Evolutionary conservation across 1,140 invertebrate species (phyloP), one percentile per base, ranked within the genome.

Genomic region (Lysiphlebus fabarum): DNA sequence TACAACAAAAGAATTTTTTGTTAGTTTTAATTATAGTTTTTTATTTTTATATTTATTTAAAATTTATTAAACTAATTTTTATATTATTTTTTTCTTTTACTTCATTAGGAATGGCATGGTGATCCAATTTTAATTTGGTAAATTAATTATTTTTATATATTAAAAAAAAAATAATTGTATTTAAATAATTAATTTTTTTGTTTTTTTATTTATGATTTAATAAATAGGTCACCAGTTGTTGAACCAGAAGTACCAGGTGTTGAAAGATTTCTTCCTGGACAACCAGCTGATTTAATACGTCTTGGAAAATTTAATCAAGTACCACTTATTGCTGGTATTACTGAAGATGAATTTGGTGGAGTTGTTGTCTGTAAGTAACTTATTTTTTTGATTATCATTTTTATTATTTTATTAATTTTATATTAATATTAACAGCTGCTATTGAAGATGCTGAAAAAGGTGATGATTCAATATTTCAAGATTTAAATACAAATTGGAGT

Each of bases 171-270:
- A 2, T 26, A 26, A 26, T 26, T 26, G 2, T 26, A 26, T 26
- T 26, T 1, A 4, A 26, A 2, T 26, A 2, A 26, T 26, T 26
- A 26, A 26, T 26, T 26, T 26, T 26, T 26, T 26, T 26, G 17
- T 17, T 26, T n/a, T n/a, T n/a, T n/a, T n/a, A n/a, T n/a, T n/a
- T n/a, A n/a, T 1, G 17, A 26, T 26, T 26, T n/a, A n/a, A n/a
- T n/a, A 26, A 26, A 26, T 26, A 26, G 17, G 85, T 68, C 70
- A 14, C 86, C 88, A 1, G 85, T 89, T 2, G 78, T 90, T 5
- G 89, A 91, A 70, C 81, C 81, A 0, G 83, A 87, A 67, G 83
- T 85, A 62, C 65, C 68, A 6, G 87, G 86, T 0, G 84, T 88
- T 61, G 83, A 87, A 62, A 79, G 85, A 45, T 90, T 89, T 69